Evolutionary conservation across 2,113 vertebrate species (phyloP).

Genomic region (Cranoglanis bouderius): DNA sequence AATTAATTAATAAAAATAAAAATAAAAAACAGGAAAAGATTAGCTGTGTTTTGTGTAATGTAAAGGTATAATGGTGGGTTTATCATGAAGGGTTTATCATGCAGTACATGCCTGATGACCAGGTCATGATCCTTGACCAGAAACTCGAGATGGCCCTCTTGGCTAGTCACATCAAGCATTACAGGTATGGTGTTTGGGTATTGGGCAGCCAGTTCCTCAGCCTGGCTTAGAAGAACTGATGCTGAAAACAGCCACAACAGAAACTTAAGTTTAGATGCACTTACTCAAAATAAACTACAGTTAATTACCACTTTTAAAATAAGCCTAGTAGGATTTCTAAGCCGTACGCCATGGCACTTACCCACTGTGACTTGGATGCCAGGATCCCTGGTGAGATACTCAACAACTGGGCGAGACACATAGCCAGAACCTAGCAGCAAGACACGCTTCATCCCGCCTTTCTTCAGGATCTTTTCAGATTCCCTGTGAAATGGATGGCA

Average conservation of each 20-base stretch:
- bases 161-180: conserved; percentile 77
- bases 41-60: neutral
- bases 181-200: conserved; percentile 82
- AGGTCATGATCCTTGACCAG: conserved; percentile 87
- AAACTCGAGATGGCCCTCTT: conserved; percentile 79
- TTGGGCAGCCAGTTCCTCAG: conserved; percentile 79
- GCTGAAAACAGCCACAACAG: conserved; percentile 65
- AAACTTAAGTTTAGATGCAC: too few species aligned
- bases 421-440: conserved; percentile 93
- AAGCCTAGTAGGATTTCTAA: neutral
- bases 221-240: conserved; percentile 80
- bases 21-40: neutral
- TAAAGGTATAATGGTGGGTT: neutral
- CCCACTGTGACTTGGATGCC: conserved; percentile 86
- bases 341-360: conserved; percentile 64
- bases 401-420: conserved; percentile 88
- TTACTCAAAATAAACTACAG: neutral
- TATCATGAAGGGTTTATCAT: neutral
- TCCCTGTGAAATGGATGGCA: conserved; percentile 73
- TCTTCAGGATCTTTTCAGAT: conserved; percentile 77
- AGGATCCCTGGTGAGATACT: conserved; percentile 86
- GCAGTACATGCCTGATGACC: conserved; percentile 85
- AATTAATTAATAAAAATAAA: neutral
- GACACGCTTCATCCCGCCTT: conserved; percentile 82
- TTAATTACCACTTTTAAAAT: neutral